Percentiles rank a stretch among this genome's conserved stretches.
Evolutionary conservation across 1,140 invertebrate species (phyloP).

Genomic region (Chymomyza costata): DNA sequence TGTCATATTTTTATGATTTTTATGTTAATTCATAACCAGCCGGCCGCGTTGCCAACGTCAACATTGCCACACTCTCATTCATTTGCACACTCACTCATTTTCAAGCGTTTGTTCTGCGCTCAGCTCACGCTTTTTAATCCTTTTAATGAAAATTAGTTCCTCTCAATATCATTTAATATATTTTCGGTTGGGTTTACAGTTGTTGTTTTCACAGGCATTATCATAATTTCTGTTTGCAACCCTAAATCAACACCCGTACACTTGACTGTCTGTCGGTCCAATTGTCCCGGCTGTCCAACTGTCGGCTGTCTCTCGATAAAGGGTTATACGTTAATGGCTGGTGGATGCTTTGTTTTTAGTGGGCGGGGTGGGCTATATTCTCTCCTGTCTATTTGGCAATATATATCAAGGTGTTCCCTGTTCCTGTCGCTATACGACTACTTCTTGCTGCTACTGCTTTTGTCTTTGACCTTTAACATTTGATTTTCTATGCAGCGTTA

Average conservation of each 20-base stretch:
- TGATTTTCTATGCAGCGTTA: conserved; percentile 69
- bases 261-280: not conserved
- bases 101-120: not conserved
- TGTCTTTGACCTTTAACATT: conserved; percentile 58
- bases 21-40: conserved; percentile 71
- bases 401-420: conserved; percentile 48
- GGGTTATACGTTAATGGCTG: conserved; percentile 41
- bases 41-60: not conserved
- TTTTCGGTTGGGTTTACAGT: conserved; percentile 54
- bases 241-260: conserved; percentile 66
- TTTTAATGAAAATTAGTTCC: conserved; percentile 75
- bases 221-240: conserved; percentile 75
- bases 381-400: conserved; percentile 17
- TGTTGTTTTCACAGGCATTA: conserved; percentile 71
- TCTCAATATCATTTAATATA: conserved; percentile 75
- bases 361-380: not conserved
- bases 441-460: too few relatives aligned
- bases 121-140: conserved; percentile 68
- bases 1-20: conserved; percentile 74
- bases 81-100: conserved; percentile 32
- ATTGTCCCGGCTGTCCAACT: conserved; percentile 10
- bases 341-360: conserved; percentile 27
- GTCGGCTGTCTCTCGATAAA: conserved; percentile 46
- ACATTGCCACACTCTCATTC: not conserved
- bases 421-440: too few relatives aligned